These are phyloP conservation scores for Pomatostomus ruficeps DNA, from an alignment of 2,113 vertebrate genomes.

Conservation along the genomic window DNA sequence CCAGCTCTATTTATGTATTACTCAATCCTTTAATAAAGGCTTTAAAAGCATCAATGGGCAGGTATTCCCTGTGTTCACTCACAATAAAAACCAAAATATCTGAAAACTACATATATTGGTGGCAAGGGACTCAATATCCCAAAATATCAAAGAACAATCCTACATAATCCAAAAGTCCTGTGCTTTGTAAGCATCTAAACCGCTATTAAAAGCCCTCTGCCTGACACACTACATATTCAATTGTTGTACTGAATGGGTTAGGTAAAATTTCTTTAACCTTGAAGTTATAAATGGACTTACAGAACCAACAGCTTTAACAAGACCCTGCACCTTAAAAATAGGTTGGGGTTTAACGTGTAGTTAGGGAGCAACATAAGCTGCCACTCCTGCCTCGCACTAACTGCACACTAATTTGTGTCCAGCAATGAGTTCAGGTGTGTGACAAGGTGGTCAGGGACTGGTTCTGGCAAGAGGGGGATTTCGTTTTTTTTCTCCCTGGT, in stretches of 20 bases:
- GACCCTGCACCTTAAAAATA: neutral
- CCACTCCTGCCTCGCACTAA: neutral
- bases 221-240: neutral
- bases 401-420: neutral
- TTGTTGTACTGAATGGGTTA: neutral
- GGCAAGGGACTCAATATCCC: neutral
- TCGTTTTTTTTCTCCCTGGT: rapidly evolving
- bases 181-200: neutral
- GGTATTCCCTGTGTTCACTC: neutral
- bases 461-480: neutral
- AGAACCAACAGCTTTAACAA: neutral
- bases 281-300: neutral
- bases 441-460: neutral
- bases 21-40: neutral
- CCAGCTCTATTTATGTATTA: neutral
- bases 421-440: neutral
- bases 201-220: neutral
- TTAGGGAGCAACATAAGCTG: neutral
- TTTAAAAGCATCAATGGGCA: neutral
- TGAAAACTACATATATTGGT: neutral
- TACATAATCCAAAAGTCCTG: neutral
- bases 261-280: neutral
- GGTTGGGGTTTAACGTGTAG: neutral
- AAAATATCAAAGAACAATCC: neutral
- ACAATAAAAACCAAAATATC: neutral